A percentile compares a stretch with the other conserved stretches of the same genome.
These are phyloP conservation scores for Trachurus trachurus DNA, from an alignment of 2,797 vertebrate species.

Conservation along the genomic window DNA sequence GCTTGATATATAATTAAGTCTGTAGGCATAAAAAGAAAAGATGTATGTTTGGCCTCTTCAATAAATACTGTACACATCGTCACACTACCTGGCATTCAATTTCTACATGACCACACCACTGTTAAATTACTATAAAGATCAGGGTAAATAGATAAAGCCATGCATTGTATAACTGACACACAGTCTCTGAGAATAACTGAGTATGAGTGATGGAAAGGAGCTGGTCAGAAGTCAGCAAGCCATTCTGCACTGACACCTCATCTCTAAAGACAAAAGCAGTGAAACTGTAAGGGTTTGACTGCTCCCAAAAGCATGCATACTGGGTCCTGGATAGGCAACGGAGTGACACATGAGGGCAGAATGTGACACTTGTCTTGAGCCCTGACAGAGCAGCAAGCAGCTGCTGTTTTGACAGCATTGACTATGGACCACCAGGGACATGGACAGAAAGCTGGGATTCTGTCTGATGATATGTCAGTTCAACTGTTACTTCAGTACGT, in stretches of 20 bases:
- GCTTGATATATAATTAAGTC: conserved; percentile 43
- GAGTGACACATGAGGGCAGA: conserved; percentile 63
- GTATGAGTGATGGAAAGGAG: conserved; percentile 23
- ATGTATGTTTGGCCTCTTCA: conserved; percentile 51
- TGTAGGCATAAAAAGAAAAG: conserved; percentile 52
- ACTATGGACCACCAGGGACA: conserved; percentile 48
- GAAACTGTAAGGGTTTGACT: conserved; percentile 32
- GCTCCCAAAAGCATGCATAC: conserved; percentile 68
- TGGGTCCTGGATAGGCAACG: conserved; percentile 29
- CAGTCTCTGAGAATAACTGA: conserved; percentile 27
- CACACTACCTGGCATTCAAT: conserved; percentile 60
- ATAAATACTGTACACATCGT: conserved; percentile 79
- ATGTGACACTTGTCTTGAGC: conserved; percentile 70
- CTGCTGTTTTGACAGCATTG: conserved; percentile 63
- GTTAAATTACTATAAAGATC: conserved; percentile 51
- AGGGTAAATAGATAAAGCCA: conserved; percentile 61
- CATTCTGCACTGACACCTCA: conserved; percentile 11
- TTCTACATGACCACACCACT: conserved; percentile 56
- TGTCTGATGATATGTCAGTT: conserved; percentile 57
- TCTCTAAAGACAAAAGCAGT: conserved; percentile 41
- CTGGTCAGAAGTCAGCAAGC: conserved; percentile 34
- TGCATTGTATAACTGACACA: conserved; percentile 57
- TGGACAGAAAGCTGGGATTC: conserved; percentile 43
- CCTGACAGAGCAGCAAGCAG: conserved; percentile 71
- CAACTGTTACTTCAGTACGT: conserved; percentile 58